Evolutionary conservation across 2,797 vertebrate genomes (phyloP).

Genomic region (Neosilurus mollespiculum): DNA sequence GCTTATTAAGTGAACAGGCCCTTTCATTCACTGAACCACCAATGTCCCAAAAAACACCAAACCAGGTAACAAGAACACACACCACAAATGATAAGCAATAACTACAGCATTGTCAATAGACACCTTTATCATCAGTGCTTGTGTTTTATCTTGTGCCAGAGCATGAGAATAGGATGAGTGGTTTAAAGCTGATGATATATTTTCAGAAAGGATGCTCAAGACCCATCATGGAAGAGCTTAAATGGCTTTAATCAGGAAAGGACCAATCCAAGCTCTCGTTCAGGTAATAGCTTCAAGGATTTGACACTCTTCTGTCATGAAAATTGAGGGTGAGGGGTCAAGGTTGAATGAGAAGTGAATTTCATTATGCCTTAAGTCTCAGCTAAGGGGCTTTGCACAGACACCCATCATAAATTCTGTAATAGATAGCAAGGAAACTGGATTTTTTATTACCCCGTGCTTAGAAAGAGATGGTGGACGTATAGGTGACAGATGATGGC

Average conservation of each 20-base stretch:
- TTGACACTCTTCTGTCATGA: conserved; percentile 38
- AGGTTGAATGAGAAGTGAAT: conserved; percentile 47
- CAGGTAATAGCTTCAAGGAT: conserved; percentile 37
- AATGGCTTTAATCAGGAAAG: conserved; percentile 35
- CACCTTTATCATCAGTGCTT: background rate
- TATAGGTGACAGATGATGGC: conserved; percentile 39
- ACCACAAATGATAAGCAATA: background rate
- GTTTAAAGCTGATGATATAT: conserved; percentile 15
- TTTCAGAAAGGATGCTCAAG: conserved; percentile 21
- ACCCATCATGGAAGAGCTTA: conserved; percentile 7
- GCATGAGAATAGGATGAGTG: conserved; percentile 23
- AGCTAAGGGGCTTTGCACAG: conserved; percentile 39
- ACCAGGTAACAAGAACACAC: background rate
- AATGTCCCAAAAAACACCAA: background rate
- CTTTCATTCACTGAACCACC: background rate
- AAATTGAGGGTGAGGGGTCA: conserved; percentile 53
- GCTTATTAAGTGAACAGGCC: too few relatives aligned
- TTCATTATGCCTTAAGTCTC: conserved; percentile 51
- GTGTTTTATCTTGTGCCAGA: conserved; percentile 2
- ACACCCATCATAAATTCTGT: conserved; percentile 50
- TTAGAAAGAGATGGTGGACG: conserved; percentile 41
- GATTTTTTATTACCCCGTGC: conserved; percentile 41
- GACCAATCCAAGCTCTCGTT: conserved; percentile 34
- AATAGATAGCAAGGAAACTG: conserved; percentile 34
- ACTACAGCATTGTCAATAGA: background rate